These are phyloP conservation scores for Meganola albula DNA, from an alignment of 2,888 invertebrate species.

Conservation along the genomic window DNA sequence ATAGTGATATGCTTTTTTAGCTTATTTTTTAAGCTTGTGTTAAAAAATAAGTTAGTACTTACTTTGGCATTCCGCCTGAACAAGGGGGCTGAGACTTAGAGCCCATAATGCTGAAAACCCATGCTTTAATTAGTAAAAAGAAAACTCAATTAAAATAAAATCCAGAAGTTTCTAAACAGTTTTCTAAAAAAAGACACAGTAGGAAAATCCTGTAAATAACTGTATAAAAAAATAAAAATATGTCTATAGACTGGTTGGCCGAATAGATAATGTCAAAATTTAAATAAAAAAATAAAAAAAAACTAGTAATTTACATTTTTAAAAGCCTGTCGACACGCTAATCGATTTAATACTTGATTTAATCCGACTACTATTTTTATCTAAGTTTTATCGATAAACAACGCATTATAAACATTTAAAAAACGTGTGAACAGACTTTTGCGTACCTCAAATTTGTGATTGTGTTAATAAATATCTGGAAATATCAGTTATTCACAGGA, in stretches of 20 bases:
- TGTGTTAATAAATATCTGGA: constrained; percentile 19
- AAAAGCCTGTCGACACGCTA: too few relatives aligned
- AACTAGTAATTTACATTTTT: constrained; percentile 7
- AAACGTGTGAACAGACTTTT: too few relatives aligned
- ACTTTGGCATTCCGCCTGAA: constrained; percentile 77
- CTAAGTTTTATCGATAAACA: too few relatives aligned
- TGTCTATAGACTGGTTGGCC: constrained; percentile 49
- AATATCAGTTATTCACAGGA: constrained; percentile 71
- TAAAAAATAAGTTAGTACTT: constrained; percentile 49
- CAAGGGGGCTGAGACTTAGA: constrained; percentile 70
- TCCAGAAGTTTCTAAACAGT: constrained; percentile 42
- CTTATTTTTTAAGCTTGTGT: constrained; percentile 30
- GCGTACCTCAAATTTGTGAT: too few relatives aligned
- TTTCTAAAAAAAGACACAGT: constrained; percentile 32
- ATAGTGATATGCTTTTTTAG: constrained; percentile 29
- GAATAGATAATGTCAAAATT: constrained; percentile 18
- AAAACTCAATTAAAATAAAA: constrained; percentile 40
- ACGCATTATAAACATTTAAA: too few relatives aligned
- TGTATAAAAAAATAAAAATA: constrained; percentile 32
- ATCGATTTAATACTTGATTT: too few relatives aligned
- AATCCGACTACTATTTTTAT: too few relatives aligned
- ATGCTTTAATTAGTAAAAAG: constrained; percentile 71
- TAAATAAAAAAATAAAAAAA: constrained; percentile 18
- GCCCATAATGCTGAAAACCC: constrained; percentile 78
- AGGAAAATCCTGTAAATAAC: constrained; percentile 65